Base-by-base conservation (phyloP, 2,113 vertebrate genomes). In the Protobothrops mucrosquamatus region DNA sequence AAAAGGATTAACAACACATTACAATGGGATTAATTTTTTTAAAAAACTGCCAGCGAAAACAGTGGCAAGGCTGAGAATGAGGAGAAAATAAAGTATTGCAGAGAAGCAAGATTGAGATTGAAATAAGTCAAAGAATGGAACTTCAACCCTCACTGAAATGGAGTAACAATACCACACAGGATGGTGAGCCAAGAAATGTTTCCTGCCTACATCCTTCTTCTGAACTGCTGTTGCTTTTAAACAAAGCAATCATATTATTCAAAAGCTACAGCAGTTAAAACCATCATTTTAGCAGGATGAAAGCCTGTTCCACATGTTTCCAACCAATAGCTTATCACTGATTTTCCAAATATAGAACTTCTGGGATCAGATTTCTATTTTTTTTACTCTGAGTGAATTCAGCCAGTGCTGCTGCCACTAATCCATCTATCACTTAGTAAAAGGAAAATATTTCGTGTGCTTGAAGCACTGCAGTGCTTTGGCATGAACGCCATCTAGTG, bases 401-500 rank as follows among this genome's bases (percentile, higher is more conserved):
- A 52, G n/a, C 20, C 56, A 87, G 56, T 39, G 3, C 39, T 46
- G 87, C 52, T 87, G 59, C 89, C 91, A 87, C 51, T 39, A 55
- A 3, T 87, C n/a, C n/a, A n/a, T n/a, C 54, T 51, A 51, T 89
- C 55, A 89, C 55, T 89, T 20, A 74, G 54, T 69, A 89, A 86
- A 89, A 22, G 69, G 29, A 90, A 1, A 34, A 54, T 43, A 18
- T 9, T 91, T 59, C 61, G 12, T 64, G 48, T 46, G 10, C 26
- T 57, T 26, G 12, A 51, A 61, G 34, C 69, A 39, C 14, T 52
- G 52, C 24, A 10, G 20, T 39, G 93, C 93, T 95, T 95, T 91
- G 89, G 56, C 46, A n/a, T 14, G 56, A 95, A 91, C 89, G 93
- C 98, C 98, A 97, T 96, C 98, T 98, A 97, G 97, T 95, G 93